These are phyloP conservation scores for Anastatus disparis DNA, from an alignment of 1,140 invertebrate species.

Conservation along the genomic window DNA sequence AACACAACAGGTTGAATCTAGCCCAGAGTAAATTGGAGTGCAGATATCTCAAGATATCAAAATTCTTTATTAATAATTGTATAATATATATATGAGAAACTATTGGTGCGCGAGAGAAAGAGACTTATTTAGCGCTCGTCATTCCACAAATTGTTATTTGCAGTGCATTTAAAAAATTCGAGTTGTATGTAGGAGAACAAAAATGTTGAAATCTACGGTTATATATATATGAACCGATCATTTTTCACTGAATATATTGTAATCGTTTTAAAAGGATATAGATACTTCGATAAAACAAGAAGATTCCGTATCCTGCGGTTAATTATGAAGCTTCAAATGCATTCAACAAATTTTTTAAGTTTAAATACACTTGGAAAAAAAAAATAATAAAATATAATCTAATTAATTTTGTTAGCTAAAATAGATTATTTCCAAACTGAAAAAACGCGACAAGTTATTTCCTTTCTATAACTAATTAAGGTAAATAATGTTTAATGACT, in stretches of 20 bases:
- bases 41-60: no score
- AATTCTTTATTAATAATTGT: slow-evolving; percentile 21
- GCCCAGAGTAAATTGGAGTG: slow-evolving; percentile 60
- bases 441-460: no score
- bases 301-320: background rate
- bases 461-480: no score
- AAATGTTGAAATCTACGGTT: slow-evolving; percentile 19
- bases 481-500: no score
- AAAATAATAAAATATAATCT: slow-evolving; percentile 4
- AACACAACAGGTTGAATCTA: slow-evolving; percentile 61
- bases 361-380: background rate
- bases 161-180: slow-evolving; percentile 13
- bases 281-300: background rate
- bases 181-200: background rate
- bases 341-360: background rate
- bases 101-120: slow-evolving; percentile 30
- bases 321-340: slow-evolving; percentile 1
- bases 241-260: slow-evolving; percentile 30
- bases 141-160: slow-evolving; percentile 29
- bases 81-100: slow-evolving; percentile 32
- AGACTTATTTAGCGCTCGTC: slow-evolving; percentile 11
- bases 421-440: background rate
- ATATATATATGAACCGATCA: slow-evolving; percentile 4
- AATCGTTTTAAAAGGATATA: slow-evolving; percentile 9
- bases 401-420: slow-evolving; percentile 2